Base-by-base conservation (phyloP, 2,113 vertebrate species). In the Pheucticus melanocephalus region DNA sequence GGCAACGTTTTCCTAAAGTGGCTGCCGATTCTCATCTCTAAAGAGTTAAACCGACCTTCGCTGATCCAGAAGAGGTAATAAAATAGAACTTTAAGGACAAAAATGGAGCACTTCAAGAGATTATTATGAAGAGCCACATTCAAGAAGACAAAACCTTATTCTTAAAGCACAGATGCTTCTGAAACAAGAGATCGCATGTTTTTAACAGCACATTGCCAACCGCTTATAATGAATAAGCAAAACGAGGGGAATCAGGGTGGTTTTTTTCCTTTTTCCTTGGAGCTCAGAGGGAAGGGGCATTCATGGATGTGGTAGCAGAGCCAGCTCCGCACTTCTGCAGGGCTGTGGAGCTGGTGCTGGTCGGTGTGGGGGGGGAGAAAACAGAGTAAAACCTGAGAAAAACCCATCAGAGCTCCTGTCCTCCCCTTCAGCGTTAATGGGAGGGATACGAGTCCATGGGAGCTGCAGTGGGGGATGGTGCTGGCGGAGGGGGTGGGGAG, bases 391-490 rank as follows among this genome's bases (percentile, higher is more conserved):
- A 92, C 85, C 90, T 84, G 94, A 96, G 91, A 90, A 92, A 95
- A 97, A 89, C 92, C 96, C 92, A 91, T 73, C 91, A 94, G 92
- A 94, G 95, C 94, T 94, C 57, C 94, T 86, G 96, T 91, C 95
- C 94, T 95, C 94, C 95, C 94, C 90, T 95, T 94, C 92, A 96
- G 95, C 93, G 93, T 91, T 96, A 96, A 96, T 94, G 81, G 96
- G 95, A 96, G 93, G 86, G 95, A 94, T 83, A 73, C 28, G 75
- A 92, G 95, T 91, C 88, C 91, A 84, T 90, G 96, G 96, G 95
- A 96, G 97, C 95, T 94, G 95, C 91, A 91, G 92, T 90, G 96
- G 97, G 96, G 96, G 97, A 97, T 94, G 97, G 97, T 95, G 94
- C 92, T 54, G 91, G 92, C 85, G 68, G 90, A 92, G 97, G 96